Percentiles rank a stretch among this genome's conserved stretches.
phyloP scores from a whole-genome alignment of 1,140 invertebrate species.

The Ips typographus region DNA sequence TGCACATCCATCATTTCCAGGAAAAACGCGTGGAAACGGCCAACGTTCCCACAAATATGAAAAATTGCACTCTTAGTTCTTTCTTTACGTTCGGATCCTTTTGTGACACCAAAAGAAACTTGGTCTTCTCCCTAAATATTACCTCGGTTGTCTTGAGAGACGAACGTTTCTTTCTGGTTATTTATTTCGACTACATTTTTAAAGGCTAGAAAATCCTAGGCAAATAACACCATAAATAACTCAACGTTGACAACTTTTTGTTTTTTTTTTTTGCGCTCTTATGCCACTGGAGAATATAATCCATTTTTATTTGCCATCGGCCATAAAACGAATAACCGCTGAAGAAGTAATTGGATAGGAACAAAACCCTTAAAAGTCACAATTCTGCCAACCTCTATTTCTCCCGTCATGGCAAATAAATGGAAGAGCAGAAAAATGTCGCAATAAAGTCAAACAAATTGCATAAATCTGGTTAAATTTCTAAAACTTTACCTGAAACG shows the following conservation, averaged over 20 bases:
- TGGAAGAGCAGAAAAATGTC: slow-evolving; percentile 1
- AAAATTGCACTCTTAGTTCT: background rate
- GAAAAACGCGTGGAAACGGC: background rate
- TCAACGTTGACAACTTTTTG: background rate
- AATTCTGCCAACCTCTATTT: background rate
- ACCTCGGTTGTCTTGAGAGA: background rate
- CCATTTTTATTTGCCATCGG: slow-evolving; percentile 7
- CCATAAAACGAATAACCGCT: background rate
- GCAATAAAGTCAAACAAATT: slow-evolving; percentile 2
- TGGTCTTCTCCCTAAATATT: background rate
- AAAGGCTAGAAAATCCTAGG: background rate
- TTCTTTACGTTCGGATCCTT: background rate
- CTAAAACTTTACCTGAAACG: too few relatives aligned
- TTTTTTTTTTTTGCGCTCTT: slow-evolving; percentile 2
- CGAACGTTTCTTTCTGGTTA: background rate
- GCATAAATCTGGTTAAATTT: background rate
- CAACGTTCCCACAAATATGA: slow-evolving; percentile 3
- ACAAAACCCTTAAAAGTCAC: slow-evolving; percentile 1
- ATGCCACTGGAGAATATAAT: slow-evolving; percentile 4
- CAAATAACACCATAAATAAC: background rate
- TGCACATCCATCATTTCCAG: background rate
- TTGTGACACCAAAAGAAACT: background rate
- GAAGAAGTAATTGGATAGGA: slow-evolving; percentile 10
- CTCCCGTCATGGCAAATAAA: slow-evolving; percentile 1
- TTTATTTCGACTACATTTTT: background rate